Evolutionary conservation across 1,140 invertebrate genomes (phyloP), one percentile per base, ranked within the genome.

Genomic region (Schlechtendalia chinensis): DNA sequence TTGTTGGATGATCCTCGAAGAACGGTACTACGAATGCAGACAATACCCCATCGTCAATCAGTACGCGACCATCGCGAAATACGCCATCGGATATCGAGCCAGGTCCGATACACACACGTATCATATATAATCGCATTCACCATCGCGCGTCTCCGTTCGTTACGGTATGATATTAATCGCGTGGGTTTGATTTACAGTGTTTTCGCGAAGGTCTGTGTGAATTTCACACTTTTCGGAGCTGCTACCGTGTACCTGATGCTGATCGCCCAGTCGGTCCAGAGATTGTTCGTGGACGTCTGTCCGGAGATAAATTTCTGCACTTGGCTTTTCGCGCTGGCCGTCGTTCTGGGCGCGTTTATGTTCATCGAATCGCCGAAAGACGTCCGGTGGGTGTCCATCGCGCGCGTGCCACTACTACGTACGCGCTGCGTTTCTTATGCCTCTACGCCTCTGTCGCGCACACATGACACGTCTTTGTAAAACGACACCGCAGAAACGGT

Each of bases 301-400:
- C 84, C 88, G 22, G 83, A 85, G 4, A 71, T 88, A 14, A 86
- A 87, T 39, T 87, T 89, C 82, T 93, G 92, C 84, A 85, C 87
- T 50, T 91, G 90, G 87, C 88, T 91, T 82, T 83, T 92, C 3
- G 86, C 93, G 1, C 88, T 93, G 17, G 89, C 89, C 0, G 85
- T 86, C 1, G 83, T 87, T 0, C 86, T 93, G 69, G 88, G 88
- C 11, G 91, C 91, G 0, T 84, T 90, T 0, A 89, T 90, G 82
- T 91, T 91, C 87, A 87, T 92, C 1, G 91, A 91, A 50, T 90
- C 91, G 8, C 92, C 93, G 3, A 91, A 91, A 83, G 90, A 93
- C 83, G 92, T 92, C 84, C 89, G 89, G 91, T 91, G 86, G 5
- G 45, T 19, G 16, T n/a, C n/a, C 32, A 8, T 39, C 32, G 32